phyloP scores from a whole-genome alignment of 2,113 vertebrate genomes.

The Xyliphius kryptos region DNA sequence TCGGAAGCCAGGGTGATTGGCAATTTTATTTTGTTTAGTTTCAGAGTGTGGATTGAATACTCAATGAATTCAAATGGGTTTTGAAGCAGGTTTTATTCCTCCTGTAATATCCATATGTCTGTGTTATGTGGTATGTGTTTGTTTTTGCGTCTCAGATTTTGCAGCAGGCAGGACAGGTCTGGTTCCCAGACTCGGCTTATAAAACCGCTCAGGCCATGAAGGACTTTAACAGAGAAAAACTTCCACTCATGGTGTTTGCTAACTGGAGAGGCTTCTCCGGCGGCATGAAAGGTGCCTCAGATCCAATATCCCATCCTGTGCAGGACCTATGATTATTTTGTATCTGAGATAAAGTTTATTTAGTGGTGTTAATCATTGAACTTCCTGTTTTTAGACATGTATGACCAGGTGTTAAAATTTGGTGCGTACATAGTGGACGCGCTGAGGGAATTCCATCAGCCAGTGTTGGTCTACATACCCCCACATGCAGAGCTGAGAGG shows the following conservation, averaged over 20 bases:
- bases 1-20: conserved; percentile 89
- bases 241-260: conserved; percentile 90
- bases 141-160: conserved; percentile 65
- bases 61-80: too few species aligned
- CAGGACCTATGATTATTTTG: too few species aligned
- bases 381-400: too few species aligned
- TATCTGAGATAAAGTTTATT: too few species aligned
- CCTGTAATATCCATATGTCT: too few species aligned
- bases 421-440: conserved; percentile 88
- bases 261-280: conserved; percentile 98
- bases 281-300: conserved; percentile 97
- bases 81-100: too few species aligned
- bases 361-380: too few species aligned
- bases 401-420: conserved; percentile 91
- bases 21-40: too few species aligned
- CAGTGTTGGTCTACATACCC: conserved; percentile 89
- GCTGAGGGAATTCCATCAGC: conserved; percentile 78
- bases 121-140: neutral
- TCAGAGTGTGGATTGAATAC: too few species aligned
- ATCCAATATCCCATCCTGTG: too few species aligned
- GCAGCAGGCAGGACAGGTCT: conserved; percentile 97
- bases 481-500: conserved; percentile 85
- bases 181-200: conserved; percentile 95
- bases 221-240: conserved; percentile 82
- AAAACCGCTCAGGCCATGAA: conserved; percentile 89